Evolutionary conservation across 2,888 invertebrate species (phyloP), one percentile per base, ranked within the genome.

Genomic region (Agelastica alni): DNA sequence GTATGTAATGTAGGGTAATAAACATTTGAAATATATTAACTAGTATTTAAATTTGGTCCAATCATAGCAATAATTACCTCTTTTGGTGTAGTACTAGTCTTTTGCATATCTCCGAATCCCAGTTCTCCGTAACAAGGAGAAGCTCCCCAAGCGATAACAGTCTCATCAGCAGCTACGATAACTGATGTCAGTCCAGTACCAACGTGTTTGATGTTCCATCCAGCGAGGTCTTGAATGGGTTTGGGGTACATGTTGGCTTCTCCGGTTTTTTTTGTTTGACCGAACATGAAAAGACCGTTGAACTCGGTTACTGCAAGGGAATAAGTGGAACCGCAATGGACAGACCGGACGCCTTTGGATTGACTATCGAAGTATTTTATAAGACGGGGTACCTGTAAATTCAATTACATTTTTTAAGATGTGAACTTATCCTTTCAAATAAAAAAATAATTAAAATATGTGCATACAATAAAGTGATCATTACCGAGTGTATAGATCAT

Each of bases 181-280:
- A 91, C 85, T 18, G 92, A 93, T 0, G 92, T 93, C 71, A 88
- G 85, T 53, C 89, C 88, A 47, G 91, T 89, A 1, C 88, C 94
- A 31, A 96, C 83, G 63, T 88, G 85, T 53, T 91, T 85, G 16
- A 96, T 88, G 66, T 89, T 88, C 96, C 96, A 96, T 0, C 96
- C 95, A 57, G 89, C 86, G n/a, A 96, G 80, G 77, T 96, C 96
- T 66, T 93, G 93, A 2, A 96, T 89, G 0, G 93, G 93, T 72
- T 96, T 96, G 0, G 96, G 96, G 73, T 96, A 96, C 96, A 96
- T 96, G 67, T 93, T 93, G 2, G 96, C 96, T 74, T 96, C 96
- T 0, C 95, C 96, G 0, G 92, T 91, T 53, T 93, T 87, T 72
- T 95, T 96, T 0, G 91, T 91, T 73, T 93, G 93, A 0, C 96